Evolutionary conservation across 2,113 vertebrate genomes (phyloP).

Genomic region (Pachycephala philippinensis): DNA sequence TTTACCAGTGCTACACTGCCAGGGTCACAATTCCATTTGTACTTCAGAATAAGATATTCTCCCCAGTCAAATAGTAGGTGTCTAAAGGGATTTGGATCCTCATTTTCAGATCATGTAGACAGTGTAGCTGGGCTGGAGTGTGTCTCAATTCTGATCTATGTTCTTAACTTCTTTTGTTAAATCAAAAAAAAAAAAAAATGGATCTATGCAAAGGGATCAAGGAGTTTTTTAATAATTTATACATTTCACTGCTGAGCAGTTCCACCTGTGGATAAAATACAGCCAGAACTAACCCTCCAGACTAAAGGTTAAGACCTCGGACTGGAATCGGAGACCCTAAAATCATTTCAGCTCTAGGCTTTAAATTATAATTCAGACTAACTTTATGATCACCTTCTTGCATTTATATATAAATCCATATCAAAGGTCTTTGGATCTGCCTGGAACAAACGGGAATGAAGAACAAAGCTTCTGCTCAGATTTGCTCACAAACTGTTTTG

Average conservation of each 20-base stretch:
- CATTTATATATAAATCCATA: not conserved
- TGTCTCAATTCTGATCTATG: not conserved
- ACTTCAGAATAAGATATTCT: not conserved
- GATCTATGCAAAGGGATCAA: not conserved
- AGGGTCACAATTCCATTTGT: not conserved
- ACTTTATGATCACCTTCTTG: not conserved
- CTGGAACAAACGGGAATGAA: not conserved
- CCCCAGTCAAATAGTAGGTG: not conserved
- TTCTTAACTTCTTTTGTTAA: not conserved
- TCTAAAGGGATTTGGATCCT: not conserved
- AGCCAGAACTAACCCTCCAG: not conserved
- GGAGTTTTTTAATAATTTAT: not conserved
- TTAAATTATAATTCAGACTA: not conserved
- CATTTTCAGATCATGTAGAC: not conserved
- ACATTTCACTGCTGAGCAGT: not conserved
- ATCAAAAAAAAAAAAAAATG: not conserved
- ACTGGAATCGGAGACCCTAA: not conserved
- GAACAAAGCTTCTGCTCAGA: not conserved
- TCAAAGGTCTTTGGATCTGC: not conserved
- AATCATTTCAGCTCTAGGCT: not conserved
- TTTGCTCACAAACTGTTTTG: not conserved
- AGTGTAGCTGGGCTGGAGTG: not conserved
- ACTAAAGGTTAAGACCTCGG: not conserved
- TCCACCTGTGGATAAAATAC: not conserved
- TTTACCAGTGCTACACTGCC: not conserved